Base-by-base conservation (phyloP, 2,113 vertebrate genomes). In the Syrrhaptes paradoxus region DNA sequence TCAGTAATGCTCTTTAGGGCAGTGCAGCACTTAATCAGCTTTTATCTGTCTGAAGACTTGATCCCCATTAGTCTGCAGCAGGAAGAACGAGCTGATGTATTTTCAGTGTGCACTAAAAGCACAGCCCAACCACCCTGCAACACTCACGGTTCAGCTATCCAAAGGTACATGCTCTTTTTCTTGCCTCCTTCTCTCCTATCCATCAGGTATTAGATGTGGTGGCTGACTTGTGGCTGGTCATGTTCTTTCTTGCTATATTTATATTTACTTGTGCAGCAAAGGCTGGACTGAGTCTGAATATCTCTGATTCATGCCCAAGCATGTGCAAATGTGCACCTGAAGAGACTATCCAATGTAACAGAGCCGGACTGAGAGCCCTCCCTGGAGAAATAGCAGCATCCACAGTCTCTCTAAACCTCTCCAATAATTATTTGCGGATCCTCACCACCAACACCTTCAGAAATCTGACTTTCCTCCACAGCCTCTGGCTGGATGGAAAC, bases 401-500 rank as follows among this genome's bases (percentile, higher is more conserved):
- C 43, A 95, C 96, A 1, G 18, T 88, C 57, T 95, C 96, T 20
- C 54, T 98, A 28, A 96, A 95, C 83, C 94, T 98, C 57, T 97
- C 97, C 24, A 93, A 95, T 29, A 97, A 98, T 45, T 89, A 90
- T 21, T 65, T 98, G 68, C 59, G 91, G 57, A 87, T 78, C 54
- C 94, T 97, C 31, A 91, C 81, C n/a, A 78, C 76, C 74, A 92
- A 77, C 31, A 84, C 94, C 59, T 98, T 98, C 74, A 94, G 77
- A 68, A 97, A 97, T 45, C 71, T 97, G 68, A 96, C 96, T 28
- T 91, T 72, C 43, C 97, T 97, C n/a, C 96, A 93, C 81, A 96
- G 87, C 71, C 96, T 98, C 57, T 97, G 94, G 95, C 61, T 97
- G 29, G 97, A 97, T 36, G 95, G 85, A 65, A 98, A 98, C 79